These are phyloP conservation scores for Alligator sinensis DNA, from an alignment of 2,113 vertebrate genomes.

Conservation along the genomic window DNA sequence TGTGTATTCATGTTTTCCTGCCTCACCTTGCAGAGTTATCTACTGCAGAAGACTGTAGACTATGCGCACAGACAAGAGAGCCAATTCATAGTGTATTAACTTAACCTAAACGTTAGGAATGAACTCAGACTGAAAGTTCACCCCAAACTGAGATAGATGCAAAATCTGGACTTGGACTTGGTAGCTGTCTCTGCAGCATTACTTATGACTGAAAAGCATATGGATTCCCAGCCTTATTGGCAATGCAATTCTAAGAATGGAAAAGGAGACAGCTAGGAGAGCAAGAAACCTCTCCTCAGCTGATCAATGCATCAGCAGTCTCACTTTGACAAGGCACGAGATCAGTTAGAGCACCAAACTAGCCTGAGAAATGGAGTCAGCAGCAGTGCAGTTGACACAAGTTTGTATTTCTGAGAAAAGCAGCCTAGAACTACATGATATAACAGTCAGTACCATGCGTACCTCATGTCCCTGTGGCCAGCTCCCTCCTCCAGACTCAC, in stretches of 20 bases:
- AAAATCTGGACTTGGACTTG: neutral
- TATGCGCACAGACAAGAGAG: too few species aligned
- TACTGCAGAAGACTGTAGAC: neutral
- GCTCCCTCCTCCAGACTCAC: neutral
- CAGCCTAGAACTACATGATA: rapidly evolving
- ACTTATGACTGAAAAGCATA: neutral
- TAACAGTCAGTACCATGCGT: rapidly evolving
- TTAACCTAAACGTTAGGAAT: neutral
- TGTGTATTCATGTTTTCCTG: neutral
- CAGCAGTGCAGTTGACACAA: rapidly evolving
- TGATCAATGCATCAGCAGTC: rapidly evolving
- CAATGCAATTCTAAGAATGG: rapidly evolving
- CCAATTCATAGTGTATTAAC: neutral
- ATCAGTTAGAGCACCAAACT: rapidly evolving
- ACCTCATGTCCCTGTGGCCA: rapidly evolving
- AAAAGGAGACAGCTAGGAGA: rapidly evolving
- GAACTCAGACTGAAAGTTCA: neutral
- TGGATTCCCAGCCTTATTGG: rapidly evolving
- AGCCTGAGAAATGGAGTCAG: neutral
- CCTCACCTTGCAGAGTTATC: rapidly evolving
- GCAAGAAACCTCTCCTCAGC: rapidly evolving
- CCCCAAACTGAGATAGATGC: rapidly evolving
- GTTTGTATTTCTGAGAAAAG: neutral
- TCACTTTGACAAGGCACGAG: neutral
- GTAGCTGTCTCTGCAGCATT: too few species aligned